phyloP scores from a whole-genome alignment of 2,888 invertebrate genomes.

The Molanna angustata region DNA sequence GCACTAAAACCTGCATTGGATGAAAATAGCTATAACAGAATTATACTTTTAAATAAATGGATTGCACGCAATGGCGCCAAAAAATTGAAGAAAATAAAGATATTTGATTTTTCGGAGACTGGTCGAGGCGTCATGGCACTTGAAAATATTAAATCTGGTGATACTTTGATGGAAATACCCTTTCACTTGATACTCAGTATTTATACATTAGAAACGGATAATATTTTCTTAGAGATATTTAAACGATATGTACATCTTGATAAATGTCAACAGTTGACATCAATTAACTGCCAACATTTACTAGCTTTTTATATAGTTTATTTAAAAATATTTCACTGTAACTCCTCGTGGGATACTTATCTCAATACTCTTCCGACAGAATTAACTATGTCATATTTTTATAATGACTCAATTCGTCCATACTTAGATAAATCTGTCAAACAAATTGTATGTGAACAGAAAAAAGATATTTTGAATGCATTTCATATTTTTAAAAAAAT shows the following conservation, averaged over 20 bases:
- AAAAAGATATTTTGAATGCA: conserved; percentile 47
- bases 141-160: conserved; percentile 52
- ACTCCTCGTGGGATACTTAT: conserved; percentile 63
- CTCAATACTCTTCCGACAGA: conserved; percentile 64
- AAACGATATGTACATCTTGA: too few species aligned
- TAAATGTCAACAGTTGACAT: too few species aligned
- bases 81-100: conserved; percentile 54
- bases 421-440: conserved; percentile 58
- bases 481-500: conserved; percentile 46
- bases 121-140: conserved; percentile 74
- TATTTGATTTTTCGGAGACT: conserved; percentile 61
- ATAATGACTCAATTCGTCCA: conserved; percentile 53
- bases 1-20: too few species aligned
- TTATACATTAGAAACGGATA: conserved; percentile 55
- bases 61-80: conserved; percentile 54
- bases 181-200: conserved; percentile 58
- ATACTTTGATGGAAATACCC: conserved; percentile 61
- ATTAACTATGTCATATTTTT: conserved; percentile 69
- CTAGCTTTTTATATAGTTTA: conserved; percentile 71
- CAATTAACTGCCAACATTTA: conserved; percentile 65
- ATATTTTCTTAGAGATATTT: too few species aligned
- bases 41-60: conserved; percentile 55
- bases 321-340: conserved; percentile 57
- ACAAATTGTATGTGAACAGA: conserved; percentile 53
- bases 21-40: too few species aligned